A percentile compares a stretch with the other conserved stretches of the same genome.
These are phyloP conservation scores for Pachypanchax playfairii DNA, from an alignment of 2,113 vertebrate species.

Conservation along the genomic window DNA sequence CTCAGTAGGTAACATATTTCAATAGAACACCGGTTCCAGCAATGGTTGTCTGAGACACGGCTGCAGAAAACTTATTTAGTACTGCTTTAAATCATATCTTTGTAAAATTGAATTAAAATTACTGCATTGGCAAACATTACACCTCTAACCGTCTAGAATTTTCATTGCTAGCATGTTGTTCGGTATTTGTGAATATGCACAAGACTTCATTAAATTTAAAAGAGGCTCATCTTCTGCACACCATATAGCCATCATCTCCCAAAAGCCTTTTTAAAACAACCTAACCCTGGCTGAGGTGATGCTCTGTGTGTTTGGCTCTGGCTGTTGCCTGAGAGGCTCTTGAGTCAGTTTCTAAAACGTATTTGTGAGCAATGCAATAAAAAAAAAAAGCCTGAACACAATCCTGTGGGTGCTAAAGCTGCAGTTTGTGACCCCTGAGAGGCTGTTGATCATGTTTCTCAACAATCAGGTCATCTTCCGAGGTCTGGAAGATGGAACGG, in stretches of 20 bases:
- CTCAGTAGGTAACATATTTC: too few relatives aligned
- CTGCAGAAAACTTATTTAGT: too few relatives aligned
- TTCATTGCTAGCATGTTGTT: background rate
- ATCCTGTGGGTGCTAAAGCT: constrained; percentile 47
- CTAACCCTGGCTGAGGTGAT: constrained; percentile 22
- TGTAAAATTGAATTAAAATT: too few relatives aligned
- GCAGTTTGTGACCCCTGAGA: constrained; percentile 69
- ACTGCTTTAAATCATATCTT: too few relatives aligned
- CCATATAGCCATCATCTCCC: constrained; percentile 48
- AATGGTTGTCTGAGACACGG: too few relatives aligned
- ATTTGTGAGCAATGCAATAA: constrained; percentile 64
- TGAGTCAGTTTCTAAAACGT: constrained; percentile 61
- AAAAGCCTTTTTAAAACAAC: constrained; percentile 44
- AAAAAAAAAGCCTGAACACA: constrained; percentile 58
- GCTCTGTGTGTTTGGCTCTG: constrained; percentile 29
- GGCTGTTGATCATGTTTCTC: constrained; percentile 81
- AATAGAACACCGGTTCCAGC: too few relatives aligned
- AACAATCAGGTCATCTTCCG: constrained; percentile 78
- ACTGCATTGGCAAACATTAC: background rate
- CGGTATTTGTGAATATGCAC: constrained; percentile 5
- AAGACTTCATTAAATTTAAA: constrained; percentile 14
- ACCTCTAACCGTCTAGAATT: constrained; percentile 1
- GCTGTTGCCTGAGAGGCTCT: constrained; percentile 61
- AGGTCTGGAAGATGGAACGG: constrained; percentile 58
- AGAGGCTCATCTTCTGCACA: constrained; percentile 17